Base-by-base conservation (phyloP, 1,140 invertebrate genomes). In the Tribolium castaneum region DNA sequence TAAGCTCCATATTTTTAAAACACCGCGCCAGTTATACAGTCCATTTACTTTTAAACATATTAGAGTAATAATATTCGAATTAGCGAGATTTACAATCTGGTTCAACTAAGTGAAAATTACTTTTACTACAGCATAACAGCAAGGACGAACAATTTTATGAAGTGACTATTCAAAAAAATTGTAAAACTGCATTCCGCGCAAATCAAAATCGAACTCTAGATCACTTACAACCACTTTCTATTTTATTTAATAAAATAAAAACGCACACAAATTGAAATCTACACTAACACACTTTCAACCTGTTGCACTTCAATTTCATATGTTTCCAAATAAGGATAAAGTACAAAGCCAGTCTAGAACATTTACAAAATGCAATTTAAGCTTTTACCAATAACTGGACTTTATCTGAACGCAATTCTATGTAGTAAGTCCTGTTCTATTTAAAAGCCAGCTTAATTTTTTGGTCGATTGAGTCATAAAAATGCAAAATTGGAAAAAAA, bases 101-200 rank as follows among this genome's bases (percentile, higher is more conserved):
- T n/a, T 30, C 19, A 59, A 59, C 16, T 59, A 59, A 59, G 54
- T 59, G 54, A 59, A 59, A 59, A 59, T 59, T 59, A 30, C 13
- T 59, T 59, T 30, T 59, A 59, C 13, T 59, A 59, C 13, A 25
- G 19, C 22, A 7, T 59, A 59, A 59, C 54, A 59, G 22, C 10
- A 14, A 14, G 22, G 54, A 59, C 10, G 13, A 19, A 59, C 51
- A 52, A 13, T 52, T 52, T 52, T 19, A 19, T 52, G 51, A 16
- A 52, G 2, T 16, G n/a, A 10, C 39, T 2, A 45, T 10, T 45
- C 39, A 45, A 45, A 45, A 19, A 45, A 45, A 10, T 45, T 45
- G 7, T 45, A 45, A 9, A 3, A 9, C 39, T 10, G 39, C 39
- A 10, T 45, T 45, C n/a, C n/a, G 5, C 39, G 5, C 9, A 9